Evolutionary conservation across 1,140 invertebrate species (phyloP).

Genomic region (Spodoptera frugiperda): DNA sequence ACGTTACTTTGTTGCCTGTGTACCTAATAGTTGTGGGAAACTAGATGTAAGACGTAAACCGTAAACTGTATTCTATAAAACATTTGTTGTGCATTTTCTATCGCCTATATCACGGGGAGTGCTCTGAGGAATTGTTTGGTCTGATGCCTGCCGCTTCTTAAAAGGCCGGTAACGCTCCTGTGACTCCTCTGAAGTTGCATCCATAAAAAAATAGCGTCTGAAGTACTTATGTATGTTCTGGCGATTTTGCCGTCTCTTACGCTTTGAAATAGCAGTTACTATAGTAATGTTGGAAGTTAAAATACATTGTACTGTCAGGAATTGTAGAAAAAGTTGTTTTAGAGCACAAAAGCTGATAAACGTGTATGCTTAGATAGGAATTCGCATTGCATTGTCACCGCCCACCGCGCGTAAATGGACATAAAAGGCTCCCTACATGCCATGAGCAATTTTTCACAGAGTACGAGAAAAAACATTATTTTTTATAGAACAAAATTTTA

Average conservation of each 20-base stretch:
- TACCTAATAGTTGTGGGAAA: not conserved
- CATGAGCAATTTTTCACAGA: not conserved
- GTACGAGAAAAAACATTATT: not conserved
- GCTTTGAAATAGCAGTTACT: not conserved
- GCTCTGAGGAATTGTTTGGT: too few species aligned
- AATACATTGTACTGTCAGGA: not conserved
- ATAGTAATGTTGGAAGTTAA: too few species aligned
- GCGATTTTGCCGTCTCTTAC: not conserved
- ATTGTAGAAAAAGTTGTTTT: not conserved
- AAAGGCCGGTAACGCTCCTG: too few species aligned
- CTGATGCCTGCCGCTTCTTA: too few species aligned
- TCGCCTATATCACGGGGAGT: too few species aligned
- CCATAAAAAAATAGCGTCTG: too few species aligned
- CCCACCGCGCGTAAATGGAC: not conserved
- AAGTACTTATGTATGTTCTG: not conserved
- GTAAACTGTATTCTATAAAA: not conserved
- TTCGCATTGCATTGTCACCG: not conserved
- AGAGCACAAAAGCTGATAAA: not conserved
- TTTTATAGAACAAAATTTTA: not conserved
- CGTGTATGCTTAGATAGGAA: not conserved
- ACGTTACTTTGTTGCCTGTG: constrained; percentile 6
- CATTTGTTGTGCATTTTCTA: too few species aligned
- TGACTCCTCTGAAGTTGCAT: too few species aligned
- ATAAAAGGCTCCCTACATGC: constrained; percentile 2
- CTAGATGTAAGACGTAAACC: not conserved